Evolutionary conservation across 2,888 invertebrate genomes (phyloP), one percentile per base, ranked within the genome.

Genomic region (Oscheius sp.): DNA sequence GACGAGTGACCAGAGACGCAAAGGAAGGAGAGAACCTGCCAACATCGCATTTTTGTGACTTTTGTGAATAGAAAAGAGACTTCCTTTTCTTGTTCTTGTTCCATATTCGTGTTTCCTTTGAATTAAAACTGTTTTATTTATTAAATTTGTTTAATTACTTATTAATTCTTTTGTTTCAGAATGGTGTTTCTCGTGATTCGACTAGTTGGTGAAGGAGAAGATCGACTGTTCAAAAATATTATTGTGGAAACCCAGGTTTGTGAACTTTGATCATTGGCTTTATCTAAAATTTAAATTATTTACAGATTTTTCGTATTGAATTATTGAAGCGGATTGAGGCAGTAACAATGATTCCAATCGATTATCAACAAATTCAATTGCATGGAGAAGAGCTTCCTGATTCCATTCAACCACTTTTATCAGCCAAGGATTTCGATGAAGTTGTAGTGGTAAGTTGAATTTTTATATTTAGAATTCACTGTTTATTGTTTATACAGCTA

Each of bases 301-400:
- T 69, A 68, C 65, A 69, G 69, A 69, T 69, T 69, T 48, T 17
- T 65, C 29, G 45, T 31, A 27, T 29, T 46, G 64, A 69, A 66
- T 39, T 69, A 27, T 20, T 37, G 50, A 69, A 69, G 50, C 31
- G 37, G 31, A 65, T 69, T 69, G 48, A 69, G 69, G 34, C 17
- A 4, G 61, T 55, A 12, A 55, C 55, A 10, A 25, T 15, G 4
- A 55, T 55, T 10, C 55, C 55, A 29, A 3, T 10, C 25, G 31
- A 55, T 23, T 55, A 4, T 55, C 55, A 55, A 55, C 55, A 55
- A 55, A 55, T 55, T 10, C 3, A 31, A 10, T 55, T 55, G 3
- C 55, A 10, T 55, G 20, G 29, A 4, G 55, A 29, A 29, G 31
- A 55, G 31, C 55, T 55, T 4, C 55, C 55, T 10, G 55, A 29